Evolutionary conservation across 2,888 invertebrate genomes (phyloP).

Genomic region (Cantharis rustica): DNA sequence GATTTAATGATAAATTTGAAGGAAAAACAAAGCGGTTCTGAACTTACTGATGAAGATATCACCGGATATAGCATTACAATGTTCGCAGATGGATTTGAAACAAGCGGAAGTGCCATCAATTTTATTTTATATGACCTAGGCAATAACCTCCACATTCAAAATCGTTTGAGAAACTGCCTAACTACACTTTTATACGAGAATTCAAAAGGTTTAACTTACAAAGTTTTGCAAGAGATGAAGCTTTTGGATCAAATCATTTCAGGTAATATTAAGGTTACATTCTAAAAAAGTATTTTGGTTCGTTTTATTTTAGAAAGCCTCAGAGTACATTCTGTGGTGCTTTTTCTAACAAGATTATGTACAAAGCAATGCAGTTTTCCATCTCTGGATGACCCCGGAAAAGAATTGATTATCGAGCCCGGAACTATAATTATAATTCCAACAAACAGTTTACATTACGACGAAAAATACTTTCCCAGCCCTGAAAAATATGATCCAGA

Average conservation of each 20-base stretch:
- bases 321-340: no score
- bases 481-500: constrained; percentile 36
- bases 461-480: constrained; percentile 34
- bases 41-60: constrained; percentile 42
- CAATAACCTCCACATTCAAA: constrained; percentile 51
- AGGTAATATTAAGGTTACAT: no score
- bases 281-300: no score
- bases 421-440: constrained; percentile 35
- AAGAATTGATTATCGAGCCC: constrained; percentile 31
- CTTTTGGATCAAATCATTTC: no score
- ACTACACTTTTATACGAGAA: constrained; percentile 36
- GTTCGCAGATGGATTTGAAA: constrained; percentile 58
- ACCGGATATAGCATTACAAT: constrained; percentile 52
- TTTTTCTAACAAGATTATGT: neutral
- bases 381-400: constrained; percentile 37
- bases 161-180: constrained; percentile 53
- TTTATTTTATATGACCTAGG: constrained; percentile 55
- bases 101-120: constrained; percentile 53
- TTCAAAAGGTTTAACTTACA: constrained; percentile 47
- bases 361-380: constrained; percentile 23
- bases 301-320: no score
- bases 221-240: no score
- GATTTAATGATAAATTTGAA: constrained; percentile 51
- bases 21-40: constrained; percentile 32
- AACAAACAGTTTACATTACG: constrained; percentile 30